Conservation (phyloP, 2,888 invertebrate genomes). For the Sinhomidia bicolor region DNA sequence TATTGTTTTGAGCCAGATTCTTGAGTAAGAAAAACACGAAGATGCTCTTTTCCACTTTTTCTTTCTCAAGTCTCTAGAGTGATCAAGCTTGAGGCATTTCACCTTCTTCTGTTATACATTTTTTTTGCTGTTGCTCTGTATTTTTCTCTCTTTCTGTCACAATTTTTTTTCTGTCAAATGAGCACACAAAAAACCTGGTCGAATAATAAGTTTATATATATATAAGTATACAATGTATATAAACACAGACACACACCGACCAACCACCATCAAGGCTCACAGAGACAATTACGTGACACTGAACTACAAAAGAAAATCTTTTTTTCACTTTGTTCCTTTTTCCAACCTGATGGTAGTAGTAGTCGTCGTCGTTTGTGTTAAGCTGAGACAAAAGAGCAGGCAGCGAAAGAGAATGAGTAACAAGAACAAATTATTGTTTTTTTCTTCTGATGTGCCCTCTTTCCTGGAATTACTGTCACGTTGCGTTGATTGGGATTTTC, state of each 20-base stretch:
- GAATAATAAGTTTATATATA: too few relatives aligned
- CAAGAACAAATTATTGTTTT: conserved; percentile 29
- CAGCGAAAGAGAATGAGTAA: too few relatives aligned
- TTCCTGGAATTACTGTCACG: conserved; percentile 42
- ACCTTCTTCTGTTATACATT: background rate
- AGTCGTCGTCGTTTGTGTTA: too few relatives aligned
- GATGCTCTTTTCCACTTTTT: conserved; percentile 56
- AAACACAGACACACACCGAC: too few relatives aligned
- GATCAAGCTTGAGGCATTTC: conserved; percentile 51
- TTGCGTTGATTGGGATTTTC: conserved; percentile 38
- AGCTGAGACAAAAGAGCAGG: too few relatives aligned
- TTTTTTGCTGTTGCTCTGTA: background rate
- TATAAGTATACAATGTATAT: too few relatives aligned
- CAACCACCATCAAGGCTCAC: background rate
- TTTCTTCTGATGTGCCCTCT: too few relatives aligned
- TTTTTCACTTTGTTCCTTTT: background rate
- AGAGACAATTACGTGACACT: conserved; percentile 57
- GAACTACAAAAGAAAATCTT: conserved; percentile 37
- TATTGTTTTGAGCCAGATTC: conserved; percentile 25
- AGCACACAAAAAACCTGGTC: conserved; percentile 57
- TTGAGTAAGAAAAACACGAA: conserved; percentile 40
- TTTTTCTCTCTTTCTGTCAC: conserved; percentile 31
- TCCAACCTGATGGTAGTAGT: too few relatives aligned
- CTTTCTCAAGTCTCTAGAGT: conserved; percentile 46
- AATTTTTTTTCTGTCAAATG: conserved; percentile 57